Base-by-base conservation (phyloP, 1,140 invertebrate species). In the Paracyclopina nana region DNA sequence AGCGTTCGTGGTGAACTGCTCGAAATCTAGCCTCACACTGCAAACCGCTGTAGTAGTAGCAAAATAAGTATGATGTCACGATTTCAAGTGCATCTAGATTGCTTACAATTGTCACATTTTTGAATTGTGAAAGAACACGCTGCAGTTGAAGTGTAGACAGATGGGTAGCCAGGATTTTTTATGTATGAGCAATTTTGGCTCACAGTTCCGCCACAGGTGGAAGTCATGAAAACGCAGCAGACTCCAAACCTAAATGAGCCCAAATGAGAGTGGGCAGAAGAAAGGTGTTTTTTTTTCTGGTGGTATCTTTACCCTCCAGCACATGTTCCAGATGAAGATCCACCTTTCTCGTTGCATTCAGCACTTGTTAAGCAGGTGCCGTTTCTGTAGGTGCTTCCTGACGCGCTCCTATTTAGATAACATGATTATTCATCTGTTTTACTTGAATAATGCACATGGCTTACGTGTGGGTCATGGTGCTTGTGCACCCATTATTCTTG, bases 211-310 rank as follows among this genome's bases (percentile, higher is more conserved):
- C 48, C 48, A 41, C 48, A 50, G 3, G 48, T 50, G 8, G 14
- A 11, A 5, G 29, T 53, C 52, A 56, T 57, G 58, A 59, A 57
- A n/a, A 62, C 54, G 38, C 61, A 62, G 54, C 61, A 62, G 9
- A 60, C 53, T 1, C 61, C 61, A 51, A 60, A 60, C 29, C 60
- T 48, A 16, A 30, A 48, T n/a, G 43, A 43, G 8, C 6, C 16
- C n/a, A 43, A 18, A 9, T n/a, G n/a, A n/a, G n/a, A n/a, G n/a
- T n/a, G n/a, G n/a, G n/a, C n/a, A n/a, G n/a, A n/a, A n/a, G n/a
- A n/a, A n/a, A n/a, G n/a, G n/a, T n/a, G n/a, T n/a, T n/a, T n/a
- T n/a, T n/a, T n/a, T n/a, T n/a, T n/a, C n/a, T n/a, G n/a, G n/a
- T n/a, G n/a, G n/a, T n/a, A n/a, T n/a, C n/a, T 16, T 48, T 26